phyloP scores from a whole-genome alignment of 2,797 vertebrate genomes.

The Typhlichthys subterraneus region DNA sequence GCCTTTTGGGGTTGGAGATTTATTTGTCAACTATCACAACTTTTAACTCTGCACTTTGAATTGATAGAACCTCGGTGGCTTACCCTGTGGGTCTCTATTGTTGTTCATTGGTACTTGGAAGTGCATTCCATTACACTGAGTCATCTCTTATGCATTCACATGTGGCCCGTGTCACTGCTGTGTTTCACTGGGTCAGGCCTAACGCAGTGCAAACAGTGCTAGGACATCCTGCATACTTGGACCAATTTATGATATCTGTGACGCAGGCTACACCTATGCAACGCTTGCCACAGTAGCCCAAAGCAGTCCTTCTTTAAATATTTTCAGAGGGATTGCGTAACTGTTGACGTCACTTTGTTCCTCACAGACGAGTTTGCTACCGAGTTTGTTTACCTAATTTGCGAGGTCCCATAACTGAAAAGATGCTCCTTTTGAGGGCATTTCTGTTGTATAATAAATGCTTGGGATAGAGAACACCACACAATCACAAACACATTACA shows the following conservation, averaged over 20 bases:
- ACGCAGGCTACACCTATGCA: slow-evolving; percentile 47
- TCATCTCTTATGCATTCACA: slow-evolving; percentile 55
- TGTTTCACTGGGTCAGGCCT: slow-evolving; percentile 50
- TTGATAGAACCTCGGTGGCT: slow-evolving; percentile 56
- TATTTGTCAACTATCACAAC: slow-evolving; percentile 67
- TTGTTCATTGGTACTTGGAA: slow-evolving; percentile 53
- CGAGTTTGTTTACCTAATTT: slow-evolving; percentile 17
- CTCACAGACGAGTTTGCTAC: slow-evolving; percentile 18
- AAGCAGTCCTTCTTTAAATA: slow-evolving; percentile 38
- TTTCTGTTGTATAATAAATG: slow-evolving; percentile 15
- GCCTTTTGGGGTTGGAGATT: slow-evolving; percentile 34
- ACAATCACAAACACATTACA: slow-evolving; percentile 22
- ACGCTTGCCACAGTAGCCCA: slow-evolving; percentile 34
- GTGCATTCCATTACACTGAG: slow-evolving; percentile 57
- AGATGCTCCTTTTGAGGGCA: neutral
- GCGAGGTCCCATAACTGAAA: neutral
- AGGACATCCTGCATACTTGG: slow-evolving; percentile 37
- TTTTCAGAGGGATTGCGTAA: slow-evolving; percentile 35
- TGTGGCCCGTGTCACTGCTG: slow-evolving; percentile 55
- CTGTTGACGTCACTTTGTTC: slow-evolving; percentile 35
- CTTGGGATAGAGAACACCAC: slow-evolving; percentile 40
- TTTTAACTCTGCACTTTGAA: slow-evolving; percentile 53
- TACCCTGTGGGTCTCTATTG: slow-evolving; percentile 55
- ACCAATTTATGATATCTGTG: slow-evolving; percentile 57
- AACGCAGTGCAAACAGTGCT: slow-evolving; percentile 51